Base-by-base conservation (phyloP, 1,140 invertebrate species). In the Drosophila arawakana region DNA sequence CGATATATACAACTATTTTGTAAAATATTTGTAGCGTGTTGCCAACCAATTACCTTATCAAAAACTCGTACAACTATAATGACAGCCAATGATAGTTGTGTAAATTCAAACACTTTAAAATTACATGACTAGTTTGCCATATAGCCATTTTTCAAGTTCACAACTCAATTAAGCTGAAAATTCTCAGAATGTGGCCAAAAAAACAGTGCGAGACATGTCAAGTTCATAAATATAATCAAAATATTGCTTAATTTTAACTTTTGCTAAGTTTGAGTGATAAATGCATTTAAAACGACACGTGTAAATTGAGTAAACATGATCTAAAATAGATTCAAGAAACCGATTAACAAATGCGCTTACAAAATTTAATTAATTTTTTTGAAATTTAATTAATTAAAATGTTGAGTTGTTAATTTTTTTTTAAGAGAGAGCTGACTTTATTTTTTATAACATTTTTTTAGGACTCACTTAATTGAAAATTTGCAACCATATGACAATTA, bases 1-100 rank as follows among this genome's bases (percentile, higher is more conserved):
- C 11, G 10, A 13, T 54, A 54, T 10, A 69, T 60, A 59, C 69
- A 62, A 49, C 18, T 63, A 41, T 60, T 77, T 57, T 30, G 43
- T 30, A 44, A 80, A 81, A 76, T 81, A 50, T 39, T 47, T 39
- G 10, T 86, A 50, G 83, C 82, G 81, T 86, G 82, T 30, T 43
- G 52, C 46, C 15, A 39, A 25, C 39, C 80, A 86, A 88, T 86
- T 86, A 86, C 80, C 15, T 65, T 69, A 79, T 76, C 69, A 73
- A 63, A 44, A 55, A 41, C 35, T 6, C 15, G 25, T 41, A 15
- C 57, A 15, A 21, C 7, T 46, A 8, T 57, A 81, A 70, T 81
- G 73, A 61, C 73, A 59, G 43, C 39, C 46, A 71, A 75, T 58
- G 80, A 73, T 80, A 49, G 66, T 6, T 57, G 21, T 30, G 25